Percentiles rank a stretch among this genome's conserved stretches.
Evolutionary conservation across 2,797 vertebrate genomes (phyloP).

Genomic region (Synaphobranchus kaupii): DNA sequence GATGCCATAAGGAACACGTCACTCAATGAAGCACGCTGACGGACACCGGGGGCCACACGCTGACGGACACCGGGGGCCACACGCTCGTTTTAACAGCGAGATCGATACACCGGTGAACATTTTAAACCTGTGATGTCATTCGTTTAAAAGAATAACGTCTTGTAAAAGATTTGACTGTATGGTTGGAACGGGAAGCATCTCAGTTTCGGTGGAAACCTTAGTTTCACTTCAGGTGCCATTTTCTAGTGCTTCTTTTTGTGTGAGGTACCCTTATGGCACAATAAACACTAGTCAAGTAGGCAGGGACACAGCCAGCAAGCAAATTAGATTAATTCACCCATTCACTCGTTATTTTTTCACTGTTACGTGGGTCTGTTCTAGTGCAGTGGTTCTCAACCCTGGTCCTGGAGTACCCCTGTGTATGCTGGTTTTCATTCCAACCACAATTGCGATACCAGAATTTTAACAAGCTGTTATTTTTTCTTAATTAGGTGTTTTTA

Average conservation of each 20-base stretch:
- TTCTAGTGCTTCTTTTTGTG: not conserved
- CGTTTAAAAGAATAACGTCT: not conserved
- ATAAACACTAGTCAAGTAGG: not conserved
- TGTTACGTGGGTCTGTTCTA: not conserved
- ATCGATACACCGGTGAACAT: not conserved
- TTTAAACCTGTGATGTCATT: not conserved
- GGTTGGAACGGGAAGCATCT: too few species aligned
- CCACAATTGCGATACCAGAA: too few species aligned
- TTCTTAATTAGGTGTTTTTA: too few species aligned
- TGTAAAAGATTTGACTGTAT: not conserved
- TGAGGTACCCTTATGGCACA: not conserved
- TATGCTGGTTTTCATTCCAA: too few species aligned
- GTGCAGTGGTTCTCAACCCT: too few species aligned
- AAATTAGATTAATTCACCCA: not conserved
- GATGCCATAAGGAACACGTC: not conserved
- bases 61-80: not conserved
- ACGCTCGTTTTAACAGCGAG: too few species aligned
- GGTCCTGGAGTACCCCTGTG: too few species aligned
- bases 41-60: not conserved
- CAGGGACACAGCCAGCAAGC: conserved; percentile 8
- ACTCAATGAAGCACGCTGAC: not conserved
- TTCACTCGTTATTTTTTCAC: not conserved
- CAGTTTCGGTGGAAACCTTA: not conserved
- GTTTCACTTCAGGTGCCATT: not conserved
- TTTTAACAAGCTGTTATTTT: too few species aligned